Evolutionary conservation across 2,113 vertebrate species (phyloP).

Genomic region (Danio rerio): GRCz12tu NC_133199.1:31172501-31173000

Average conservation of each 20-base stretch:
- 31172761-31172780: constrained; percentile 23
- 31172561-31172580: not conserved
- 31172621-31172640: constrained; percentile 39
- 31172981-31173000: not conserved
- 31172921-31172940: constrained; percentile 1
- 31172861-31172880: constrained; percentile 14
- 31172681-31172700: not conserved
- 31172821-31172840: constrained; percentile 31
- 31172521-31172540: not conserved
- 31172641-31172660: not conserved
- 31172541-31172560: too few species aligned
- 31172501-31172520: not conserved
- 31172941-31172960: not conserved
- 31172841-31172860: constrained; percentile 46
- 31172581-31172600: not conserved
- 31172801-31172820: constrained; percentile 36
- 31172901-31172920: not conserved
- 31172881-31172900: constrained; percentile 14
- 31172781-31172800: constrained; percentile 39
- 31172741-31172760: constrained; percentile 30
- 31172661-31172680: constrained; percentile 6
- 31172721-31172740: constrained; percentile 20
- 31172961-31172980: not conserved
- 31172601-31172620: constrained; percentile 13
- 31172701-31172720: constrained; percentile 11